A percentile compares a stretch with the other conserved stretches of the same genome.
Evolutionary conservation across 92 coral and sea anemone species (phyloP).

Genomic region (Meandrina meandrites): DNA sequence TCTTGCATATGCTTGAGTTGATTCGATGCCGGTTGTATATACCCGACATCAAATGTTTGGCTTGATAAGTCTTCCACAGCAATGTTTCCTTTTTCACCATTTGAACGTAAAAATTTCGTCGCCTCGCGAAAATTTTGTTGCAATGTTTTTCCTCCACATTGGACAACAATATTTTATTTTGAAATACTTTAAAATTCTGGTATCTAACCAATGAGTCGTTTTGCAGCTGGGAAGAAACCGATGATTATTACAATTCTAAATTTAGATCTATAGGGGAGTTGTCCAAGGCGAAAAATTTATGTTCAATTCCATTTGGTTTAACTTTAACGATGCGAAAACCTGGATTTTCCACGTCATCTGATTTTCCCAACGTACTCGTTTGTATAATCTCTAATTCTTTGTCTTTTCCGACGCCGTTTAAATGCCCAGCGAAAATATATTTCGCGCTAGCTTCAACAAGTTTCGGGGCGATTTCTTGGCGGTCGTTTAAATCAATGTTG

Average conservation of each 20-base stretch:
- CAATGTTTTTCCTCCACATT: background rate
- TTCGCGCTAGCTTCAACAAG: slow-evolving; percentile 74
- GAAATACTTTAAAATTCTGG: background rate
- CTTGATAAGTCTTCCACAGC: background rate
- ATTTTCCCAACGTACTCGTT: slow-evolving; percentile 55
- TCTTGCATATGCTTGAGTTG: background rate
- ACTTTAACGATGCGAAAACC: slow-evolving; percentile 75
- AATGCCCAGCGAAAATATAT: slow-evolving; percentile 66
- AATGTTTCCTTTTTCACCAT: background rate
- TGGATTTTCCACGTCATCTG: slow-evolving; percentile 31
- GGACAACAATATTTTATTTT: background rate
- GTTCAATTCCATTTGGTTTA: slow-evolving; percentile 49
- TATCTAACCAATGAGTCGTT: background rate
- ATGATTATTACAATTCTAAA: slow-evolving; percentile 52
- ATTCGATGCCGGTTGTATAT: background rate
- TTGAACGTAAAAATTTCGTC: background rate
- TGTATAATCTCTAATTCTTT: slow-evolving; percentile 66
- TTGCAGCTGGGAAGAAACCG: slow-evolving; percentile 4
- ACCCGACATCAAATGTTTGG: background rate
- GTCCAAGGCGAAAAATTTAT: slow-evolving; percentile 68
- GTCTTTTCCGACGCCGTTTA: slow-evolving; percentile 56
- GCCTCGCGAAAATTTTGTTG: background rate
- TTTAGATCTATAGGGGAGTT: slow-evolving; percentile 78
- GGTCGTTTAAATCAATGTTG: slow-evolving; percentile 54
- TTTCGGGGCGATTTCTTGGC: slow-evolving; percentile 63